phyloP scores from a whole-genome alignment of 1,140 invertebrate species.

The Drosophila willistoni region DNA sequence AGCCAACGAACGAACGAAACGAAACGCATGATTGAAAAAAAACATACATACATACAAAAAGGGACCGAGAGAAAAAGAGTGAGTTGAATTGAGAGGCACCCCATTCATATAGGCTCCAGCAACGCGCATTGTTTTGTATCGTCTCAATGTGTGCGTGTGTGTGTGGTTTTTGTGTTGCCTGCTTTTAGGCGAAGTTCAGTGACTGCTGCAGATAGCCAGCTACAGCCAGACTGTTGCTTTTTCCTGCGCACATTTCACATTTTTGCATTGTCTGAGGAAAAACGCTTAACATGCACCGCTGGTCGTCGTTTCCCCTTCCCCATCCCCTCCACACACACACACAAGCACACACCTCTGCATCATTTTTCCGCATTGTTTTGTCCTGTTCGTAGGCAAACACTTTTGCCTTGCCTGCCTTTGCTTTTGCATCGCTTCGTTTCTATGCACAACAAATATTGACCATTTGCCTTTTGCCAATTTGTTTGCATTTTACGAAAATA shows the following conservation, averaged over 20 bases:
- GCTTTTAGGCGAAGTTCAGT: constrained; percentile 67
- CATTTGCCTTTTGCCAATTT: constrained; percentile 74
- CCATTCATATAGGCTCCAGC: neutral
- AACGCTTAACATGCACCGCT: constrained; percentile 65
- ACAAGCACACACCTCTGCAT: no score
- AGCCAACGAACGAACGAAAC: constrained; percentile 44
- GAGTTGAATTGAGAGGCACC: constrained; percentile 1
- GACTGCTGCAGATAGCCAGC: constrained; percentile 49
- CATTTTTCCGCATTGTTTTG: constrained; percentile 49
- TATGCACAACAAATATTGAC: constrained; percentile 72
- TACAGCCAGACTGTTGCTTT: constrained; percentile 50
- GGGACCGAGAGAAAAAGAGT: constrained; percentile 13
- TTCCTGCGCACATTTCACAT: constrained; percentile 28
- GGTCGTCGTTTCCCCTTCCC: constrained; percentile 13
- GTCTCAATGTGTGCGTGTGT: neutral
- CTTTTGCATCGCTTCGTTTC: constrained; percentile 22
- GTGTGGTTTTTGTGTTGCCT: constrained; percentile 38
- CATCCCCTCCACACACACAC: neutral
- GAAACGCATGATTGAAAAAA: constrained; percentile 73
- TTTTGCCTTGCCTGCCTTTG: constrained; percentile 25
- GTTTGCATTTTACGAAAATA: constrained; percentile 73
- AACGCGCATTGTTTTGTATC: constrained; percentile 28
- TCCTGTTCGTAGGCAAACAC: constrained; percentile 48
- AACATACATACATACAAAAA: constrained; percentile 44
- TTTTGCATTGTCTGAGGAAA: constrained; percentile 56